Evolutionary conservation across 2,113 vertebrate species (phyloP).

Genomic region (Pangasianodon gigas): DNA sequence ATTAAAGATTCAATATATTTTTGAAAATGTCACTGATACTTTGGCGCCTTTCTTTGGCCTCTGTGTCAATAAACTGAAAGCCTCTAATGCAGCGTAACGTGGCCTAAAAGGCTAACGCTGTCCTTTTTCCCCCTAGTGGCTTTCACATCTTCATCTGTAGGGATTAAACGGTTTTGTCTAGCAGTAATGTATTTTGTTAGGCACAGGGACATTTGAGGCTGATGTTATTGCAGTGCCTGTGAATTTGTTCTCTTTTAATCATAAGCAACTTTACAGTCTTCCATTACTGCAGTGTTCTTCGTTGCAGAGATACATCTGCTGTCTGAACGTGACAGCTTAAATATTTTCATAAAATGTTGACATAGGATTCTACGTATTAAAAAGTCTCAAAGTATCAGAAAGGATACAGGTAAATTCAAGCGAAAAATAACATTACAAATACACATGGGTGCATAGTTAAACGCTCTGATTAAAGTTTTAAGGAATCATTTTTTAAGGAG

Average conservation of each 20-base stretch:
- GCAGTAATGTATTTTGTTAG: conserved; percentile 50
- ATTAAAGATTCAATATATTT: background rate
- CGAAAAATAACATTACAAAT: background rate
- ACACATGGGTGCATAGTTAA: background rate
- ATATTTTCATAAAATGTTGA: conserved; percentile 48
- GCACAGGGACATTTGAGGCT: conserved; percentile 8
- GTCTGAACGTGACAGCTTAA: conserved; percentile 24
- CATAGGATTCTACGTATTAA: background rate
- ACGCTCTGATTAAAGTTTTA: background rate
- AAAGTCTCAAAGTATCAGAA: background rate
- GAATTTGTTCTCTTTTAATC: conserved; percentile 21
- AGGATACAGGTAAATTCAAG: background rate
- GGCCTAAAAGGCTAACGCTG: background rate
- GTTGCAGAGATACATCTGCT: conserved; percentile 22
- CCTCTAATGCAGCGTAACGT: background rate
- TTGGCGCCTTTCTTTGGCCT: background rate
- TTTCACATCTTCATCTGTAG: conserved; percentile 39
- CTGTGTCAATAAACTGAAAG: background rate
- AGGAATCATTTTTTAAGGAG: background rate
- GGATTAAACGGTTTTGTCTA: conserved; percentile 10
- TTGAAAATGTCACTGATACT: background rate
- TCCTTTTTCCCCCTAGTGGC: background rate
- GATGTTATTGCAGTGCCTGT: conserved; percentile 39
- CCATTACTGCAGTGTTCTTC: conserved; percentile 38
- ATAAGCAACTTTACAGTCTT: conserved; percentile 12